Evolutionary conservation across 2,888 invertebrate genomes (phyloP).

Genomic region (Xiphydria camelus): DNA sequence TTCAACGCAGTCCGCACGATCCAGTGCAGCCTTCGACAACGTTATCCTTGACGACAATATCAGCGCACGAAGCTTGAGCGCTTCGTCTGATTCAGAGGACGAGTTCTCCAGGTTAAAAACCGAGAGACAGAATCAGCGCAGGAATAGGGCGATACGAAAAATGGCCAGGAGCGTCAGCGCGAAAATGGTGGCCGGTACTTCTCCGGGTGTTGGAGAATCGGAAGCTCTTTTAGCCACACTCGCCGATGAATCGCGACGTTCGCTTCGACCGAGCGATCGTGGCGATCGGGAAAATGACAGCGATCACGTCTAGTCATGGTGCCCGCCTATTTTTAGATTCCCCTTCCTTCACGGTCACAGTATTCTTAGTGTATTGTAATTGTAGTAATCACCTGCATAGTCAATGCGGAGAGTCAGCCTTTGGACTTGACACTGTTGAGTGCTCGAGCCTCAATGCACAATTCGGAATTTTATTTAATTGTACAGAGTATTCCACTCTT

Average conservation of each 20-base stretch:
- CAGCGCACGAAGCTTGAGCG: slow-evolving; percentile 19
- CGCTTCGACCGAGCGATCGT: slow-evolving; percentile 20
- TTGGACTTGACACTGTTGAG: no score
- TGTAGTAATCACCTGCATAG: no score
- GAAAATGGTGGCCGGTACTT: no score
- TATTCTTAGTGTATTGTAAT: no score
- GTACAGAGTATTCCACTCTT: no score
- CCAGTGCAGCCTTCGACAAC: slow-evolving; percentile 33
- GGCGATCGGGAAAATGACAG: slow-evolving; percentile 18
- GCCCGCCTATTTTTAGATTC: no score
- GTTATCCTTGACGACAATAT: slow-evolving; percentile 5
- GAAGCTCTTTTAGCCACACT: slow-evolving; percentile 38
- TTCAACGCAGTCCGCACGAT: slow-evolving; percentile 37
- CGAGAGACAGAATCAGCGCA: slow-evolving; percentile 71
- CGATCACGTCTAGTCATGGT: slow-evolving; percentile 13
- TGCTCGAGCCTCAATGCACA: no score
- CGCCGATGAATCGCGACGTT: slow-evolving; percentile 35
- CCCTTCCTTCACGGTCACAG: no score
- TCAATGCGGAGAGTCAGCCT: no score
- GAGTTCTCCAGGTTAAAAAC: slow-evolving; percentile 74
- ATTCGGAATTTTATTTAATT: slow-evolving; percentile 11
- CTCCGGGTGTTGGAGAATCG: slow-evolving; percentile 20
- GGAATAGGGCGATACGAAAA: slow-evolving; percentile 65
- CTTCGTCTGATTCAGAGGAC: slow-evolving; percentile 57
- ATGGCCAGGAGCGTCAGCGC: slow-evolving; percentile 65